Evolutionary conservation across 2,797 vertebrate genomes (phyloP).

Genomic region (Falco berigora): DNA sequence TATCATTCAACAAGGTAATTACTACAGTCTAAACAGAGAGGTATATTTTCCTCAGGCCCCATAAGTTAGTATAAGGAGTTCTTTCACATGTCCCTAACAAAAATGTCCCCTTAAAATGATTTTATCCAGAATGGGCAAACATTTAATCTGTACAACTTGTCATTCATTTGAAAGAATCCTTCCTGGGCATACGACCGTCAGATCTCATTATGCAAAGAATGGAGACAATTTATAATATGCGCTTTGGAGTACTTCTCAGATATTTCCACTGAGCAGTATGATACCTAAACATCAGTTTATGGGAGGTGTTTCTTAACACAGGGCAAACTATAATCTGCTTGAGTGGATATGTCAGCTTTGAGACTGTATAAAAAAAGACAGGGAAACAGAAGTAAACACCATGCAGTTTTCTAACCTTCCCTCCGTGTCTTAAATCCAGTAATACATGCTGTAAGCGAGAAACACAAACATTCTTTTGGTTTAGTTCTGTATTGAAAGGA

Average conservation of each 20-base stretch:
- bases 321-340: not conserved
- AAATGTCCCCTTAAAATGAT: not conserved
- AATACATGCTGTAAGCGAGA: not conserved
- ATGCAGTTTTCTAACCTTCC: not conserved
- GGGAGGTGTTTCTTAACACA: not conserved
- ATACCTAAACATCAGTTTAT: not conserved
- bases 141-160: not conserved
- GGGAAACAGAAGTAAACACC: not conserved
- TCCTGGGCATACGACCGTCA: not conserved
- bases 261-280: not conserved
- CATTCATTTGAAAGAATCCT: not conserved
- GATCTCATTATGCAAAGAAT: not conserved
- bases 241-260: not conserved
- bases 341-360: not conserved
- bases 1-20: not conserved
- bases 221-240: not conserved
- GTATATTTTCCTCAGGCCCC: not conserved
- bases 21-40: not conserved
- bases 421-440: not conserved
- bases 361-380: not conserved
- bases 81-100: not conserved
- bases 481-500: not conserved
- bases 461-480: not conserved
- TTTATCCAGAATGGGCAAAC: not conserved
- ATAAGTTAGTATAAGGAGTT: not conserved